Conservation (phyloP, 2,888 invertebrate genomes). For the Thymelicus lineola region DNA sequence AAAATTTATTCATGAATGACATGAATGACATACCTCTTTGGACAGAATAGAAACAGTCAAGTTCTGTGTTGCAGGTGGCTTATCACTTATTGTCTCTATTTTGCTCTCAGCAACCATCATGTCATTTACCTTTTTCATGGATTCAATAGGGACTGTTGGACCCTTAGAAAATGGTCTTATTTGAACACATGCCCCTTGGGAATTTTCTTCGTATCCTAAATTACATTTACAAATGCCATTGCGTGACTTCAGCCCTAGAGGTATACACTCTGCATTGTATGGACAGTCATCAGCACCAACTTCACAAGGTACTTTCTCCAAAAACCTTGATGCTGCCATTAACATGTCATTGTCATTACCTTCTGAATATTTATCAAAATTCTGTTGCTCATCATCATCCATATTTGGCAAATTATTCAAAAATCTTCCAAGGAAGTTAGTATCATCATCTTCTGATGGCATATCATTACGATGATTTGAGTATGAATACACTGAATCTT, state of each 20-base stretch:
- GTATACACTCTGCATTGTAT: constrained; percentile 89
- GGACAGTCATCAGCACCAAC: constrained; percentile 86
- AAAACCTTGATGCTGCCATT: constrained; percentile 78
- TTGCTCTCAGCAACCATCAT: constrained; percentile 56
- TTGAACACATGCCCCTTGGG: constrained; percentile 70
- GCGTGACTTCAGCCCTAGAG: constrained; percentile 79
- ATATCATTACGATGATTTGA: constrained; percentile 65
- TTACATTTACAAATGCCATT: constrained; percentile 91
- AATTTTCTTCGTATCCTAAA: constrained; percentile 82
- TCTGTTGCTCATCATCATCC: constrained; percentile 68
- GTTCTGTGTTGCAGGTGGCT: constrained; percentile 83
- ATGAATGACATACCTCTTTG: constrained; percentile 89
- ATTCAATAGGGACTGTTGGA: constrained; percentile 64
- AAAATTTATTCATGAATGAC: neutral
- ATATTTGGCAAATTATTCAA: constrained; percentile 72
- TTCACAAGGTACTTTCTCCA: constrained; percentile 85
- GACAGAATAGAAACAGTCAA: constrained; percentile 90
- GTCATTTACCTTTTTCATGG: constrained; percentile 63
- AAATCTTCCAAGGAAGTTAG: constrained; percentile 69
- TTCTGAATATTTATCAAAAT: constrained; percentile 71
- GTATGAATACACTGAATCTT: constrained; percentile 72
- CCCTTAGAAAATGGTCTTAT: constrained; percentile 73
- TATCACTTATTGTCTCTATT: constrained; percentile 60
- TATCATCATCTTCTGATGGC: constrained; percentile 67
- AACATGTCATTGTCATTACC: constrained; percentile 75